Evolutionary conservation across 2,113 vertebrate species (phyloP).

Genomic region (Scatophagus argus): DNA sequence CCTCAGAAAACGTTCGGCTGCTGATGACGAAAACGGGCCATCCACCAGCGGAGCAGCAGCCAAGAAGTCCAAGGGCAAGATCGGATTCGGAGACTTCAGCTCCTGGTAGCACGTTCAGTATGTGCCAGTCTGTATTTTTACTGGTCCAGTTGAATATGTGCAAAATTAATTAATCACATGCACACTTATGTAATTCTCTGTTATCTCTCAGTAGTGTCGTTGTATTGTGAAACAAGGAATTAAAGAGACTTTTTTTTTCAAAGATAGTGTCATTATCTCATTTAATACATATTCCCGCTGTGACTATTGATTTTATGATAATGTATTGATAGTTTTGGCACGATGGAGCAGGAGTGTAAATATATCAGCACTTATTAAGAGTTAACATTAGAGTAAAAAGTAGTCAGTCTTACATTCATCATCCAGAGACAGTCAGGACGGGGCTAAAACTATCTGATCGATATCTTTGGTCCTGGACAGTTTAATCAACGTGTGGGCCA

Average conservation of each 20-base stretch:
- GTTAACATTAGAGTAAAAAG: background rate
- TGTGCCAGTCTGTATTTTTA: background rate
- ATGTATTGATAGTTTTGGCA: background rate
- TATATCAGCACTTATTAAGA: background rate
- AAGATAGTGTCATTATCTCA: accelerated
- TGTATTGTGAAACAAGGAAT: conserved; percentile 15
- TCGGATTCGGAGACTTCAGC: conserved; percentile 93
- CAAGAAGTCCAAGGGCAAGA: conserved; percentile 89
- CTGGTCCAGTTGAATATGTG: background rate
- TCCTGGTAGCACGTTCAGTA: conserved; percentile 88
- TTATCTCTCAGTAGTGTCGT: background rate
- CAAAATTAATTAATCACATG: background rate
- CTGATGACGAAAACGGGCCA: conserved; percentile 81
- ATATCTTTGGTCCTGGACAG: background rate
- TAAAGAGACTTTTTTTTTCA: conserved; percentile 50
- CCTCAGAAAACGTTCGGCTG: conserved; percentile 87
- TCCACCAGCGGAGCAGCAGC: conserved; percentile 85
- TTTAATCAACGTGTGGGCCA: background rate
- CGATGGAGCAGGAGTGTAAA: background rate
- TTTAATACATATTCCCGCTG: background rate
- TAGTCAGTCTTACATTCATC: background rate
- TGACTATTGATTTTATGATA: background rate
- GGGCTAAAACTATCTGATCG: conserved; percentile 7
- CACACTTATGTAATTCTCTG: background rate
- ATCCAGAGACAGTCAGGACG: background rate